phyloP scores from a whole-genome alignment of 2,113 vertebrate genomes.

The Marmota flaviventris region DNA sequence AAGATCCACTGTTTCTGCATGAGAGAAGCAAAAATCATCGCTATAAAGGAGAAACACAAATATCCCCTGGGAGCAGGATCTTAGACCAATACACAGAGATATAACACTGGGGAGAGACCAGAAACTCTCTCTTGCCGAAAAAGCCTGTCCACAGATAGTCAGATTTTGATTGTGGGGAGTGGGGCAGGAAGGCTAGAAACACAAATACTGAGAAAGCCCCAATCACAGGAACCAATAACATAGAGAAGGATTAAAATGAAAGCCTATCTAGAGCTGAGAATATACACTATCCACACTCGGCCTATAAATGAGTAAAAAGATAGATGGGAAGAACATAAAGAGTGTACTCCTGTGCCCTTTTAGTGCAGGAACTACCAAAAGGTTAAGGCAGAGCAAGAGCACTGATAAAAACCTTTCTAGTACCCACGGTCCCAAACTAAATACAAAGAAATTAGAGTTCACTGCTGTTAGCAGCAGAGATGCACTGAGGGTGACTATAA shows the following conservation, averaged over 20 bases:
- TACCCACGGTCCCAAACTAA: neutral
- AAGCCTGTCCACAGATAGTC: neutral
- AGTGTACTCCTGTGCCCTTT: neutral
- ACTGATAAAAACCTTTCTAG: neutral
- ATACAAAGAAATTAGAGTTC: neutral
- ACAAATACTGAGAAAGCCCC: neutral
- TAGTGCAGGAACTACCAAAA: neutral
- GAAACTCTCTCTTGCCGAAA: neutral
- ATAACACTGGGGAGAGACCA: neutral
- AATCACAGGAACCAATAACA: conserved; percentile 11
- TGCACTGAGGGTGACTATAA: neutral
- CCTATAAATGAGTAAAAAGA: conserved; percentile 1
- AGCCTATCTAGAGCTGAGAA: neutral
- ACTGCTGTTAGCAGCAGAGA: neutral
- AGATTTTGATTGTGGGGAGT: neutral
- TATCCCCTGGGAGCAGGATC: neutral
- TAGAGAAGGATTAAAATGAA: neutral
- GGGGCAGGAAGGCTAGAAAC: neutral
- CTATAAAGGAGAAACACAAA: neutral
- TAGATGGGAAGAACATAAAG: neutral
- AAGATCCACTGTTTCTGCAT: neutral
- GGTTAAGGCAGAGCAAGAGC: neutral
- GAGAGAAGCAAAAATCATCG: neutral
- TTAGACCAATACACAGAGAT: neutral
- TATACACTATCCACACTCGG: neutral